Evolutionary conservation across 53 echinoderm and acorn worm species (phyloP), one percentile per base, ranked within the genome.

Genomic region (Echinarachnius parma): DNA sequence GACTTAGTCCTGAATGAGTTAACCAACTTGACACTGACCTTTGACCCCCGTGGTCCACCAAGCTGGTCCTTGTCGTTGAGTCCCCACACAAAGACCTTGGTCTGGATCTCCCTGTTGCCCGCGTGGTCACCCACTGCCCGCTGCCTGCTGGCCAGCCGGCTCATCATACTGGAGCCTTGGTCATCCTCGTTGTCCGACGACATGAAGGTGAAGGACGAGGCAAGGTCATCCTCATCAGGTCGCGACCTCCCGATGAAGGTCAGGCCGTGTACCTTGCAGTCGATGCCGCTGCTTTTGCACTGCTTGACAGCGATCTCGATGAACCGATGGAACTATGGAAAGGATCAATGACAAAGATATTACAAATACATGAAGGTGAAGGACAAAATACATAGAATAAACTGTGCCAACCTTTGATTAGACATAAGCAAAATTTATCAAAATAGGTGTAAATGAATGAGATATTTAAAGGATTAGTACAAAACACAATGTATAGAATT

Each of bases 51-150:
- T 4, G 90, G 96, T 15, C 96, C 95, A 25, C 96, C 96, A 13
- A 96, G 79, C 67, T 96, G 96, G 47, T 96, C 96, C 53, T 96
- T 96, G 46, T 96, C 96, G 68, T 96, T 96, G 48, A 96, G 82
- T 16, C 96, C 95, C 91, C 96, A 96, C 14, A 96, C 90, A 61
- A 87, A 96, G 48, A 96, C 96, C 47, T 96, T 96, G n/a, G 96
- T 96, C 67, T 96, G 96, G 27, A 96, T 96, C 70, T 96, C 95
- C 8, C 87, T 67, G 30, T 58, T 56, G 18, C 90, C 91, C n/a
- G n/a, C n/a, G 28, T 85, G 78, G 29, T 76, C 87, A n/a, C n/a
- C n/a, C 26, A 78, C 72, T 2, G 64, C 75, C 45, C 93, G 82
- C n/a, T 82, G 78, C 61, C 93, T 79, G 11, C 79, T 82, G 2